Conservation (phyloP, 2,113 vertebrate genomes). For the Corynorhinus townsendii region DNA sequence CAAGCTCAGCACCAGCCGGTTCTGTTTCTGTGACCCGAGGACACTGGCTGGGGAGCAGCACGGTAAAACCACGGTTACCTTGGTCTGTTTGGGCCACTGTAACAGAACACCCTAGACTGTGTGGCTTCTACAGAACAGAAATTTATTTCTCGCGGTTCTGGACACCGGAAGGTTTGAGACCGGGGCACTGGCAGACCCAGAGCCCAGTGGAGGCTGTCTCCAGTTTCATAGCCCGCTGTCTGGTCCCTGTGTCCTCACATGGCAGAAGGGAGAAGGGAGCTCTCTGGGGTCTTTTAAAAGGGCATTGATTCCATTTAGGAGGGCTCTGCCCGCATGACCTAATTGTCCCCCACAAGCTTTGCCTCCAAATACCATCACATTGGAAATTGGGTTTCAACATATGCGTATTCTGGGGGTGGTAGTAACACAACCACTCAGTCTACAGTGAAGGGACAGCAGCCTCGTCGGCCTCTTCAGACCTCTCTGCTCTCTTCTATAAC, state of each 20-base stretch:
- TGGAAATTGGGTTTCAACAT: background rate
- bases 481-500: background rate
- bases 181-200: background rate
- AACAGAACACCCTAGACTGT: background rate
- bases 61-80: background rate
- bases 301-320: background rate
- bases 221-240: background rate
- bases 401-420: background rate
- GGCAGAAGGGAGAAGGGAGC: no score
- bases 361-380: background rate
- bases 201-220: background rate
- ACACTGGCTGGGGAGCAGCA: accelerated
- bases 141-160: background rate
- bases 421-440: background rate
- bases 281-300: background rate
- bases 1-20: background rate
- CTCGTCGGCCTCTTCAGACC: background rate
- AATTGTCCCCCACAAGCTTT: background rate
- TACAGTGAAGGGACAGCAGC: background rate
- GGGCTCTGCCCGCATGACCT: background rate
- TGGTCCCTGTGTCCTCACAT: background rate
- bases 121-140: background rate
- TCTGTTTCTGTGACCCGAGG: background rate
- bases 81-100: background rate
- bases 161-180: background rate